Evolutionary conservation across 2,888 invertebrate genomes (phyloP), one percentile per base, ranked within the genome.

Genomic region (Automeris io): DNA sequence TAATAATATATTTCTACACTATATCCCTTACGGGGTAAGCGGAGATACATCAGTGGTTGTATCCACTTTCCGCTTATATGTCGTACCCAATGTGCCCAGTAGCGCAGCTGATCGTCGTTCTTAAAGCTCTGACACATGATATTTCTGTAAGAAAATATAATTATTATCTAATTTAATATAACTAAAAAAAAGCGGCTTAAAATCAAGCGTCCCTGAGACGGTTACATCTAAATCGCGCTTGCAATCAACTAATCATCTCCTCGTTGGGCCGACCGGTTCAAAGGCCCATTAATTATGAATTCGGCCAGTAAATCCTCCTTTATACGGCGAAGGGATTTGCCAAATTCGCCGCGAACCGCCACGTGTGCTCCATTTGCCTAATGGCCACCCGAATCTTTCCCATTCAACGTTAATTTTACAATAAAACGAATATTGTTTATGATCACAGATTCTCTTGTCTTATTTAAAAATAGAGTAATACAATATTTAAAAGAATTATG

Each of bases 271-370:
- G 53, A 63, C 74, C 71, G 59, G 67, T 71, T 72, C 70, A 78
- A 77, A 75, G 71, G 71, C 55, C 61, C 75, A 81, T 85, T 82
- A 79, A 85, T 82, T 77, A 82, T 82, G 70, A 75, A 85, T 82
- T 81, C 72, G 77, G 79, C 69, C 59, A 69, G 68, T 72, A 82
- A 83, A 85, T 81, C 80, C 78, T 63, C 75, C 82, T 80, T 78
- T 74, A 76, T 74, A 66, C 74, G 70, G 54, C 61, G 74, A 71
- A 79, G 82, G 85, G 85, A 82, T 82, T 83, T 81, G 57, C 56
- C 55, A 54, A 57, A 54, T 56, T 55, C 43, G 47, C 52, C 52
- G 41, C 49, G 41, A 47, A 41, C 44, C 53, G 83, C 78, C 85
- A 82, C 85, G 85, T 82, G 85, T 77, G 62, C 51, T 48, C 76